Percentiles rank a stretch among this genome's conserved stretches.
phyloP scores from a whole-genome alignment of 2,888 invertebrate genomes.

The Aporophyla nigra region DNA sequence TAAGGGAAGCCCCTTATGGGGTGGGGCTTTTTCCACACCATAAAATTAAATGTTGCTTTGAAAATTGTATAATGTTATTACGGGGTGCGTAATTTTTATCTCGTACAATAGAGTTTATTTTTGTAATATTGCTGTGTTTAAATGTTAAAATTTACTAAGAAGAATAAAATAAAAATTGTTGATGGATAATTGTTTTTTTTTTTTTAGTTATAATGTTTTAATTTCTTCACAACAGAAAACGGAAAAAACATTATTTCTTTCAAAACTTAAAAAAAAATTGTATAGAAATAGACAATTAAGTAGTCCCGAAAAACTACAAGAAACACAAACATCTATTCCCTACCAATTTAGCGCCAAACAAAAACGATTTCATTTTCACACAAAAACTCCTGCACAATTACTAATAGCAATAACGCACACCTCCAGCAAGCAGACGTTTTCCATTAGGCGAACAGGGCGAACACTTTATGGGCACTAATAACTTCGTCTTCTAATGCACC shows the following conservation, averaged over 20 bases:
- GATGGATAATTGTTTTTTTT: too few species aligned
- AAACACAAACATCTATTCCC: background rate
- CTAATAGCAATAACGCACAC: conserved; percentile 72
- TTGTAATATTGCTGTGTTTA: conserved; percentile 11
- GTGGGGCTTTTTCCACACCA: conserved; percentile 84
- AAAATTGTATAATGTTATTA: conserved; percentile 80
- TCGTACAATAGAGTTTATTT: conserved; percentile 30
- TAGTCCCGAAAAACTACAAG: too few species aligned
- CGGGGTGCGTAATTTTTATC: conserved; percentile 67
- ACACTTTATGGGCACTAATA: conserved; percentile 66
- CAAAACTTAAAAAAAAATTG: too few species aligned
- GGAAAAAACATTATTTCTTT: too few species aligned
- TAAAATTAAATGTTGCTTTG: conserved; percentile 86
- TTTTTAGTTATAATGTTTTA: background rate
- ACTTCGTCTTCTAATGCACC: conserved; percentile 74
- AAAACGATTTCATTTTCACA: conserved; percentile 49
- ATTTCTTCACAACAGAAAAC: too few species aligned
- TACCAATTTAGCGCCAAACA: conserved; percentile 22
- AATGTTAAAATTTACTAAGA: background rate
- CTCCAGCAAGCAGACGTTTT: conserved; percentile 70
- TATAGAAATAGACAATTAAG: too few species aligned
- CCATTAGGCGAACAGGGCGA: conserved; percentile 75
- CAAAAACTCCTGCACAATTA: conserved; percentile 69
- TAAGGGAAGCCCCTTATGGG: conserved; percentile 73
- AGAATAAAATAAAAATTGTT: background rate